Percentiles rank a stretch among this genome's conserved stretches.
Evolutionary conservation across 1,140 invertebrate species (phyloP).

Genomic region (Leguminivora glycinivorella): DNA sequence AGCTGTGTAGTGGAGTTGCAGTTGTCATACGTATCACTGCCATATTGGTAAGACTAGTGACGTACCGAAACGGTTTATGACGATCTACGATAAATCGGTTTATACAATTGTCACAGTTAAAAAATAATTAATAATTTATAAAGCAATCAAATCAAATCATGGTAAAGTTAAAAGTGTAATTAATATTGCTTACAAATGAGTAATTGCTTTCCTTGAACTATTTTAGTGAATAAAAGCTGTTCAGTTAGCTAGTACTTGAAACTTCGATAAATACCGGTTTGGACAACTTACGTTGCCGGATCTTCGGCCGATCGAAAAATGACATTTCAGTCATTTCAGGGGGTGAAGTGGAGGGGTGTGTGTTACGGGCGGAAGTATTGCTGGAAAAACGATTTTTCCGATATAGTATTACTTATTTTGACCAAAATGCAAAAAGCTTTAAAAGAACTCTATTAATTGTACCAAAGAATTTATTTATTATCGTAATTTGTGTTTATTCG

Average conservation of each 20-base stretch:
- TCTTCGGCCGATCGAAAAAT: constrained; percentile 48
- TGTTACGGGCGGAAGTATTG: constrained; percentile 39
- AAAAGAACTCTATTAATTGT: constrained; percentile 32
- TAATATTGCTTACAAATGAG: background rate
- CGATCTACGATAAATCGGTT: background rate
- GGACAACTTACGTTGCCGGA: constrained; percentile 13
- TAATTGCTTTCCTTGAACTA: background rate
- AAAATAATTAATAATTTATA: background rate
- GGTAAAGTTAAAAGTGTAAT: background rate
- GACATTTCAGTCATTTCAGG: constrained; percentile 45
- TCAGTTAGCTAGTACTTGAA: background rate
- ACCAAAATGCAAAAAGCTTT: constrained; percentile 35
- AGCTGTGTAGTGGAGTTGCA: constrained; percentile 59
- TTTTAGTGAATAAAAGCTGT: background rate
- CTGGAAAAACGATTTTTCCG: constrained; percentile 42
- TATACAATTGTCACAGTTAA: background rate
- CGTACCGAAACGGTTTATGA: constrained; percentile 29
- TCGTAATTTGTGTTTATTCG: constrained; percentile 34
- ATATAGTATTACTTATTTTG: constrained; percentile 32
- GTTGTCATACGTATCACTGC: constrained; percentile 74
- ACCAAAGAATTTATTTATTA: constrained; percentile 33
- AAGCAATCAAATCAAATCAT: background rate
- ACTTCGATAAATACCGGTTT: constrained; percentile 30
- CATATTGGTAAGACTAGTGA: constrained; percentile 69
- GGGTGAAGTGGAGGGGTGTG: constrained; percentile 41